These are phyloP conservation scores for Hypselothyrea guttata DNA, from an alignment of 2,888 invertebrate genomes.

Conservation along the genomic window DNA sequence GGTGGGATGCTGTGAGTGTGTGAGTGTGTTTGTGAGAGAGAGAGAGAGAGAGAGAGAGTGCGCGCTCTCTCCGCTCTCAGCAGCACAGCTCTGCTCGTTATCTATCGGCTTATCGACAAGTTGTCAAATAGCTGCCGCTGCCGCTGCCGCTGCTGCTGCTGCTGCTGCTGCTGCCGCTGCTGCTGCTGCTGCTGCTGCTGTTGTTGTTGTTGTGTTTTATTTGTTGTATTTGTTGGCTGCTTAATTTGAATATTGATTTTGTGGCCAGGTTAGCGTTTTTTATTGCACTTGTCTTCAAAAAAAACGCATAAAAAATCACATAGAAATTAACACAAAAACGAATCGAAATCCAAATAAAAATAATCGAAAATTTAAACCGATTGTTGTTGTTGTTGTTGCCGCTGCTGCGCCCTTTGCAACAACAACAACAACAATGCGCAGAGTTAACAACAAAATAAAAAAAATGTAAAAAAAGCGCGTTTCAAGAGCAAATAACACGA, in stretches of 20 bases:
- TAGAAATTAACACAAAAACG: constrained; percentile 28
- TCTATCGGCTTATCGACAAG: constrained; percentile 58
- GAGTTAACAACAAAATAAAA: neutral
- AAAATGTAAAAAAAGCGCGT: constrained; percentile 44
- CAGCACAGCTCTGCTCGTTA: constrained; percentile 35
- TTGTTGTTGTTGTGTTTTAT: constrained; percentile 27
- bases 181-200: constrained; percentile 13
- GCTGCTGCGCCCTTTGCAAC: constrained; percentile 37
- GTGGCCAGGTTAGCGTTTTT: constrained; percentile 30
- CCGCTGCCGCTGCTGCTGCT: constrained; percentile 22
- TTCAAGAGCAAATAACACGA: constrained; percentile 53
- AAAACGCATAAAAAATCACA: constrained; percentile 11
- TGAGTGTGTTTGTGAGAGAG: no score
- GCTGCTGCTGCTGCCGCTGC: constrained; percentile 21
- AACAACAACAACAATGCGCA: constrained; percentile 15
- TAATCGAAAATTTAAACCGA: constrained; percentile 17
- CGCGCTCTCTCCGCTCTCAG: constrained; percentile 11
- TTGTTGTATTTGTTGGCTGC: constrained; percentile 35
- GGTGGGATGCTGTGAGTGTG: constrained; percentile 1
- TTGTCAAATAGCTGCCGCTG: constrained; percentile 48
- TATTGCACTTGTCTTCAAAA: constrained; percentile 62
- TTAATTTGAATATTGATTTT: constrained; percentile 74
- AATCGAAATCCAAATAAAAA: constrained; percentile 18
- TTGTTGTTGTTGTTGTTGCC: constrained; percentile 21
- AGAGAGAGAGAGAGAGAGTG: no score